Evolutionary conservation across 2,113 vertebrate genomes (phyloP).

Genomic region (Callionymus lyra): DNA sequence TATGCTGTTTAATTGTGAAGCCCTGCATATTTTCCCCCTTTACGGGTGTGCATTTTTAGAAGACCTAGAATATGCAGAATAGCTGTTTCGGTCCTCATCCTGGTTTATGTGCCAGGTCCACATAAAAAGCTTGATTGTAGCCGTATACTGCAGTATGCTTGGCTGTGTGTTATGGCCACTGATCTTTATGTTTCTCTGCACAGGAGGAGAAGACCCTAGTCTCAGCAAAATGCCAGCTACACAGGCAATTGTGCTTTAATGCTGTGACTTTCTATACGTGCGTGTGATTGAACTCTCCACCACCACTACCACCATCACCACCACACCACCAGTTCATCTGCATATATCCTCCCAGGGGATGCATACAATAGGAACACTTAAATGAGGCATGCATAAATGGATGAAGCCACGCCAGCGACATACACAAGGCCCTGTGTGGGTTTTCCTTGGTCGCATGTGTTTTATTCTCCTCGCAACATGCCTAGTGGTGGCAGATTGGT

Average conservation of each 20-base stretch:
- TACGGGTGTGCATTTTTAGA: conserved; percentile 26
- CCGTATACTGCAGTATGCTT: conserved; percentile 52
- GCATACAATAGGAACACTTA: conserved; percentile 46
- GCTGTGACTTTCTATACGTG: conserved; percentile 5
- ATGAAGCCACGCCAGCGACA: conserved; percentile 31
- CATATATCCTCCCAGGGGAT: conserved; percentile 42
- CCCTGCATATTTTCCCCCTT: conserved; percentile 24
- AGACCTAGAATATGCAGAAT: conserved; percentile 36
- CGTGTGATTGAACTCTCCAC: conserved; percentile 15
- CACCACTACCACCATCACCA: conserved; percentile 1
- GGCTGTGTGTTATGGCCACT: conserved; percentile 50
- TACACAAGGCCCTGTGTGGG: conserved; percentile 21
- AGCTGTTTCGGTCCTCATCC: conserved; percentile 23
- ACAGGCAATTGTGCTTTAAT: conserved; percentile 18
- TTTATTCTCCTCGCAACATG: conserved; percentile 33
- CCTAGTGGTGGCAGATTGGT: conserved; percentile 32
- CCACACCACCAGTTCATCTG: conserved; percentile 33
- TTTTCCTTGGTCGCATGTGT: conserved; percentile 33
- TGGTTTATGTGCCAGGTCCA: conserved; percentile 43
- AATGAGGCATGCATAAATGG: conserved; percentile 57
- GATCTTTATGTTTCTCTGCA: conserved; percentile 46
- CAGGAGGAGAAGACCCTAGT: conserved; percentile 36
- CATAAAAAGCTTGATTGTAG: conserved; percentile 53
- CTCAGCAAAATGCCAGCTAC: conserved; percentile 43
- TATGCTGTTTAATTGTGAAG: conserved; percentile 9